Evolutionary conservation across 2,797 vertebrate genomes (phyloP), one percentile per base, ranked within the genome.

Genomic region (Alcedo quadribrachys): DNA sequence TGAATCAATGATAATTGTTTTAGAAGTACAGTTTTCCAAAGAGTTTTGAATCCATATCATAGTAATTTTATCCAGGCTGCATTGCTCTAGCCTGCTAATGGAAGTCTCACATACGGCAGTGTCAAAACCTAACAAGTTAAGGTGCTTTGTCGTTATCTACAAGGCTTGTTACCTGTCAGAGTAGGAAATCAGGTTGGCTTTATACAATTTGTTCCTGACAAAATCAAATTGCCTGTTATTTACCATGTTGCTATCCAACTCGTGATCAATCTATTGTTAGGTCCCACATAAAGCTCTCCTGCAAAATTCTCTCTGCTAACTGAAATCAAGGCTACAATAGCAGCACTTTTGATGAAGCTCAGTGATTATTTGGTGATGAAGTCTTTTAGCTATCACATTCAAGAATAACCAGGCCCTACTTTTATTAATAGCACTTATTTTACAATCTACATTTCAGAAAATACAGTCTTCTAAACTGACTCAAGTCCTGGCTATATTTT

Each of bases 161-260:
- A 92, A 87, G 86, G 28, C 93, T 93, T 93, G 89, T 95, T 96
- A 95, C 90, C 79, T 94, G 94, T 94, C 95, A 96, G 90, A 93
- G 84, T 20, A 90, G 90, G 87, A 95, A 96, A 96, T 96, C 95
- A 95, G 92, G 75, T 71, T 93, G 92, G 84, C 92, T 95, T 96
- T 94, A 95, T 90, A 92, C 90, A 95, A 94, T 96, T 96, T 96
- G 92, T 54, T 95, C 92, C 94, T 94, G 94, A 95, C 93, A 95
- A 96, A 96, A 95, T 94, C 94, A 95, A 96, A 96, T 95, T 95
- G 90, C 91, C 89, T 93, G 90, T 94, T 96, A 96, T 95, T 96
- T 95, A 95, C 95, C 86, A 92, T 95, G 93, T 95, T 96, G 92
- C 93, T 96, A 95, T 95, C 94, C 89, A 94, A 60, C 80, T 95